Percentiles rank a stretch among this genome's conserved stretches.
Conservation (phyloP, 2,113 vertebrate genomes). For the Alouatta palliata region DNA sequence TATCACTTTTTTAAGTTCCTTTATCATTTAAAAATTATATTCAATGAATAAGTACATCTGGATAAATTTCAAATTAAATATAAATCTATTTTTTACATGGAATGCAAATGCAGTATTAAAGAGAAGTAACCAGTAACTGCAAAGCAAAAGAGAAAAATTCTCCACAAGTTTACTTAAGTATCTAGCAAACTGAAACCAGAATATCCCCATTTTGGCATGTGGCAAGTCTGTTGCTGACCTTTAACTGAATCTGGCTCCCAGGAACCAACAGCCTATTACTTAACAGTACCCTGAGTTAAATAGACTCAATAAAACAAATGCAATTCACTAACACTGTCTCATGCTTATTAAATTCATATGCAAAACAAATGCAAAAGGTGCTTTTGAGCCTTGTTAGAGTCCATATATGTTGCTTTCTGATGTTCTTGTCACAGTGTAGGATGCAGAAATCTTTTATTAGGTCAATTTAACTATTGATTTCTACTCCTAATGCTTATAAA, state of each 20-base stretch:
- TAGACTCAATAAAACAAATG: not conserved
- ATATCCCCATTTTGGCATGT: not conserved
- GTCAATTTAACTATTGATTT: conserved; percentile 68
- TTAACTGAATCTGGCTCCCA: not conserved
- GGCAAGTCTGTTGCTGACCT: not conserved
- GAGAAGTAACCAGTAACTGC: not conserved
- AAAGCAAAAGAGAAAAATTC: not conserved
- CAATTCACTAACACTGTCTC: not conserved
- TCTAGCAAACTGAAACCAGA: not conserved
- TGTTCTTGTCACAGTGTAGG: not conserved
- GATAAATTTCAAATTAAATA: not conserved
- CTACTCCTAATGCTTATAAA: not conserved
- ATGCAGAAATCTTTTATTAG: not conserved
- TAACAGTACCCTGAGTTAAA: not conserved
- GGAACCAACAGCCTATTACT: not conserved
- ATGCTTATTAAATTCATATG: not conserved
- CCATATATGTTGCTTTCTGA: not conserved
- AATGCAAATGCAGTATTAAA: not conserved
- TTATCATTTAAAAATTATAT: not conserved
- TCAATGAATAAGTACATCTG: not conserved
- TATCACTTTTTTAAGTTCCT: not conserved
- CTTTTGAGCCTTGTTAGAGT: not conserved
- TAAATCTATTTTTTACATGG: not conserved
- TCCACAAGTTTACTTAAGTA: not conserved
- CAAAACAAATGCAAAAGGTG: not conserved